Evolutionary conservation across 2,888 invertebrate genomes (phyloP), one percentile per base, ranked within the genome.

Genomic region (Hesperia comma): DNA sequence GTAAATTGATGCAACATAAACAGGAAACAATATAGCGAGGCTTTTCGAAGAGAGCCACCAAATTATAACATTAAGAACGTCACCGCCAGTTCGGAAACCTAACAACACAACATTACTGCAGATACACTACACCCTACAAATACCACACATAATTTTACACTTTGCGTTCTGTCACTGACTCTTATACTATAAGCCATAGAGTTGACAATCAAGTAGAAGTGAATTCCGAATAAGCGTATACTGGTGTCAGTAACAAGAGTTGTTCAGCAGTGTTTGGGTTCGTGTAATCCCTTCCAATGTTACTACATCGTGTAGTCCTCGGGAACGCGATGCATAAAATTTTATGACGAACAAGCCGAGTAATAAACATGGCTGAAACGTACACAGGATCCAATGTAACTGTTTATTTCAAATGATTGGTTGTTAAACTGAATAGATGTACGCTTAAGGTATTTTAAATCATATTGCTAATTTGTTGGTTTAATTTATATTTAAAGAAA

Each of bases 341-440:
- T 74, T 74, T 74, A 74, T 67, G 71, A 72, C 61, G 64, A 62
- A 71, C 70, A 69, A 71, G 71, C 72, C 70, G 69, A 71, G 73
- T 68, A 76, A 72, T 64, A 64, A 63, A 56, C 15, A 51, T 49
- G 15, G 63, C 41, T 55, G 56, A 43, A 63, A 33, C 46, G 63
- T 49, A 46, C 49, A 57, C 51, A 57, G 51, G 37, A 37, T 12
- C 12, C 19, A 56, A 21, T 21, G 46, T 56, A 5, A 49, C 49
- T 63, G 51, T 63, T 51, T 58, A 57, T 51, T 51, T 37, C n/a
- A 51, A 51, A 12, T n/a, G 32, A 53, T 53, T 53, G 32, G 26
- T 32, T 32, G n/a, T 32, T 32, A 53, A 21, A 53, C n/a, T 7
- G 2, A 19, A 53, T 53, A 53, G 26, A 14, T n/a, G n/a, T 53